Percentiles rank a stretch among this genome's conserved stretches.
These are phyloP conservation scores for Bolborhynchus lineola DNA, from an alignment of 2,113 vertebrate genomes.

Conservation along the genomic window DNA sequence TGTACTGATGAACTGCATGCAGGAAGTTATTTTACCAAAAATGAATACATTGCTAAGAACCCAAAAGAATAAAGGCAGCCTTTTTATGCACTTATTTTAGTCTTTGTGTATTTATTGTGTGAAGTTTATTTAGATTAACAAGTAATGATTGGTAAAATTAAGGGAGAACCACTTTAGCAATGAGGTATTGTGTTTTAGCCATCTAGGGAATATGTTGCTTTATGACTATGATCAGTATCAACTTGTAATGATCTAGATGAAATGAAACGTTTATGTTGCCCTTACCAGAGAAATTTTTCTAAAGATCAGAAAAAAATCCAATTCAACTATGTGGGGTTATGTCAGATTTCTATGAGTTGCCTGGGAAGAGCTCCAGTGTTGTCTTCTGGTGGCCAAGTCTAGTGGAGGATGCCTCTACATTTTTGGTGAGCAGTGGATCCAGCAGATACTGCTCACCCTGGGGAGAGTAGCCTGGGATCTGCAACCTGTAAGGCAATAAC, in stretches of 20 bases:
- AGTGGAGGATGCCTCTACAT: background rate
- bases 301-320: background rate
- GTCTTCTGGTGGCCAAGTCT: background rate
- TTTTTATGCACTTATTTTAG: slow-evolving; percentile 77
- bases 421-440: background rate
- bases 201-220: background rate
- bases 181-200: background rate
- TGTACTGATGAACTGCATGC: slow-evolving; percentile 84
- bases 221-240: background rate
- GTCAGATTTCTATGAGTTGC: background rate
- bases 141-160: background rate
- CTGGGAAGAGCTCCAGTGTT: background rate
- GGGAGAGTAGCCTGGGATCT: background rate
- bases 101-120: slow-evolving; percentile 52
- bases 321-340: background rate
- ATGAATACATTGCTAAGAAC: slow-evolving; percentile 71
- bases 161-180: background rate
- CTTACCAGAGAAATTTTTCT: background rate
- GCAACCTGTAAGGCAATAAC: too few relatives aligned
- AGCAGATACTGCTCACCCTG: background rate
- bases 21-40: slow-evolving; percentile 78
- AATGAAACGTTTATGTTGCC: background rate
- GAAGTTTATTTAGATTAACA: background rate
- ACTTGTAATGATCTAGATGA: background rate
- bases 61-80: slow-evolving; percentile 84